A percentile compares a stretch with the other conserved stretches of the same genome.
These are phyloP conservation scores for Drosophila subpulchrella DNA, from an alignment of 1,140 invertebrate genomes.

Conservation along the genomic window DNA sequence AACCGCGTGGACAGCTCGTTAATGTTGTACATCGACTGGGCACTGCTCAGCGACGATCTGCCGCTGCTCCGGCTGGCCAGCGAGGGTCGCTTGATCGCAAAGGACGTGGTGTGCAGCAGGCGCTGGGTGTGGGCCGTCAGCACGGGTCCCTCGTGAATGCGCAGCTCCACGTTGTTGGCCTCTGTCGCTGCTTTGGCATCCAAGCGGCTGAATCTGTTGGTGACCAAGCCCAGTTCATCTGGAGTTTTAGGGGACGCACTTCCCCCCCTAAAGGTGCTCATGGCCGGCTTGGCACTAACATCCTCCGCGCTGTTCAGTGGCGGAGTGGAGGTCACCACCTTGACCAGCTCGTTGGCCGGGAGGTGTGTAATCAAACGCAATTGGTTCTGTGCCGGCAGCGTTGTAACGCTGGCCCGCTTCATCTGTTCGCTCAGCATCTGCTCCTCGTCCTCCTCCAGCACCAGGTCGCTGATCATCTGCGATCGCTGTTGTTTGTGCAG, in stretches of 20 bases:
- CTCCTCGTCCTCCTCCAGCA: slow-evolving; percentile 62
- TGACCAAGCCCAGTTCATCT: slow-evolving; percentile 58
- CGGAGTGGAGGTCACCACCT: slow-evolving; percentile 63
- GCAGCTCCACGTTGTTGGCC: slow-evolving; percentile 45
- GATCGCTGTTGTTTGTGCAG: slow-evolving; percentile 66
- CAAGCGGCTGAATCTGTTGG: slow-evolving; percentile 61
- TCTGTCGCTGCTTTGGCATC: slow-evolving; percentile 26
- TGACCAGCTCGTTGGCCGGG: slow-evolving; percentile 62
- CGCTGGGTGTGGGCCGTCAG: slow-evolving; percentile 63
- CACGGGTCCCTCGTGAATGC: slow-evolving; percentile 62
- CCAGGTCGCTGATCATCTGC: slow-evolving; percentile 60
- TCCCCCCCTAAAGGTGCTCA: slow-evolving; percentile 62
- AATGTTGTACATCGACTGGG: slow-evolving; percentile 78
- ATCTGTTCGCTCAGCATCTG: slow-evolving; percentile 54
- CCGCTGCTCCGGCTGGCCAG: slow-evolving; percentile 70
- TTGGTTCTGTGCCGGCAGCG: slow-evolving; percentile 43
- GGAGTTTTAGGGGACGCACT: slow-evolving; percentile 51
- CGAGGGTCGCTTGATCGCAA: slow-evolving; percentile 79
- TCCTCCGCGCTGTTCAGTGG: slow-evolving; percentile 59
- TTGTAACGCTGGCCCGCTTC: slow-evolving; percentile 61
- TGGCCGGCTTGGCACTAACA: slow-evolving; percentile 36
- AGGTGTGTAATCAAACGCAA: slow-evolving; percentile 57
- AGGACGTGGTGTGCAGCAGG: slow-evolving; percentile 76
- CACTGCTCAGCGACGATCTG: slow-evolving; percentile 68
- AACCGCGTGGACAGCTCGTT: slow-evolving; percentile 62